Percentiles rank a stretch among this genome's conserved stretches.
These are phyloP conservation scores for Babyrousa celebensis DNA, from an alignment of 2,797 vertebrate species.

Conservation along the genomic window DNA sequence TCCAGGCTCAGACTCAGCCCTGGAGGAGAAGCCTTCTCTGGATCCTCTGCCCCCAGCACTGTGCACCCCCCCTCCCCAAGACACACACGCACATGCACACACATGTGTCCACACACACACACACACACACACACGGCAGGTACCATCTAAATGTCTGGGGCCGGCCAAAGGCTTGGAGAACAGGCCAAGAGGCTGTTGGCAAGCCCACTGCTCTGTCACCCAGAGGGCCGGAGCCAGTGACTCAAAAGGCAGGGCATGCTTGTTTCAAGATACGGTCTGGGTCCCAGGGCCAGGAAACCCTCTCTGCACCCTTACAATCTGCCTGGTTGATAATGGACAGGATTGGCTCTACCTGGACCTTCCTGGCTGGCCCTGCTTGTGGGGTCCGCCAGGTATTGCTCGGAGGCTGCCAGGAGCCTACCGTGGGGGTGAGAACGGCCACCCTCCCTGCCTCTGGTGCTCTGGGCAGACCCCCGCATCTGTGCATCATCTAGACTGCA, in stretches of 20 bases:
- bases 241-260: background rate
- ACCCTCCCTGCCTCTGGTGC: background rate
- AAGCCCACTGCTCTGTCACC: background rate
- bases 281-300: background rate
- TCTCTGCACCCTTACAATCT: background rate
- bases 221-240: background rate
- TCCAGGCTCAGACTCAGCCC: background rate
- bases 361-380: background rate
- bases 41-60: background rate
- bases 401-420: background rate
- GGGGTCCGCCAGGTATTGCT: background rate
- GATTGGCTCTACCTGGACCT: too few relatives aligned
- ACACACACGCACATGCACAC: fast-evolving
- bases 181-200: background rate
- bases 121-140: background rate
- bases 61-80: too few relatives aligned
- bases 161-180: background rate
- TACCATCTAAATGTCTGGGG: background rate
- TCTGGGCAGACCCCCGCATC: background rate
- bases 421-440: fast-evolving
- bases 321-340: too few relatives aligned
- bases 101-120: fast-evolving
- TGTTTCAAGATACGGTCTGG: background rate
- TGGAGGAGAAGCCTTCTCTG: background rate
- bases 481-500: background rate